Base-by-base conservation (phyloP, 2,113 vertebrate species). In the Rhegmatorhina hoffmannsi region DNA sequence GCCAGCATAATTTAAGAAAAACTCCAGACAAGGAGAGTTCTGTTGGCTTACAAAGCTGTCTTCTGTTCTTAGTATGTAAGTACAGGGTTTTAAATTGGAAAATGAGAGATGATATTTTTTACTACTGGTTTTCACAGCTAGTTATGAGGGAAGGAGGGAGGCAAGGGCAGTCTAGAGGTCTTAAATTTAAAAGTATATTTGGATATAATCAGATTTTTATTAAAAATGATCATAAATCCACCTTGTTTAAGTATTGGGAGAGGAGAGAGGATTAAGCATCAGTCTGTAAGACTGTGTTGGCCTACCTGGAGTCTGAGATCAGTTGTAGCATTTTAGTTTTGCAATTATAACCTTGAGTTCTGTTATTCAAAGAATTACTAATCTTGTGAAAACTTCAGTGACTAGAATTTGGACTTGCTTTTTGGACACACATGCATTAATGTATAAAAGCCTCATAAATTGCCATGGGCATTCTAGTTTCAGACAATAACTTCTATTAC, bases 41-140 rank as follows among this genome's bases (percentile, higher is more conserved):
- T 97, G 92, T 97, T 94, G 80, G 53, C 69, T 96, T 93, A 96
- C 90, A 97, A 95, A 95, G 88, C 86, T 93, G 76, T 94, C 93
- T 81, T 95, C 93, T 96, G 92, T 95, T 93, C 86, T 56, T 68
- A 23, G 56, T 64, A 3, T 64, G 44, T 12, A 87, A 94, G 77
- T 86, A 46, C n/a, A 36, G 81, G 18, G 49, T 82, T 86, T 84
- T 73, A 85, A 82, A 77, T 52, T 12, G 59, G 77, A 89, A 95
- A 95, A 95, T 56, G 68, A 88, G 91, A 87, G 69, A 60, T 67
- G 82, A 46, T 72, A 12, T 46, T 95, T 96, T 88, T 80, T 81
- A 63, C 60, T 84, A 5, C 81, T 91, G 69, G 28, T 68, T 96
- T 94, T 93, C 55, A 26, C n/a, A 66, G 75, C 64, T 84, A 69